These are phyloP conservation scores for Epizoanthus rinbou DNA, from an alignment of 92 coral and sea anemone species.

Conservation along the genomic window DNA sequence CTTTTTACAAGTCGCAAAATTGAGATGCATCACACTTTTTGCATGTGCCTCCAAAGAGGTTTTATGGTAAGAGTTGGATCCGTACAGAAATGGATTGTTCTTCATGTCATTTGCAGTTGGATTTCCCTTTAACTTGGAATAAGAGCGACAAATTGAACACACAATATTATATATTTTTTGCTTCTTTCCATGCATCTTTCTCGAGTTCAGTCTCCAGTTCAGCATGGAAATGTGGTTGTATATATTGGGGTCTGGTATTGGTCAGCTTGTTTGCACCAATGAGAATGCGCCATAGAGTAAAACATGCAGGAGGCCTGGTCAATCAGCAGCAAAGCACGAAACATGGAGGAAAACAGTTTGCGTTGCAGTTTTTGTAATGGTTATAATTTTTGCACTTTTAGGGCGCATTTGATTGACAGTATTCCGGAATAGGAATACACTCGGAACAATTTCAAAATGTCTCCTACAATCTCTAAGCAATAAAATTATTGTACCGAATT, in stretches of 20 bases:
- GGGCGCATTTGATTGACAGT: too few species aligned
- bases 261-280: slow-evolving; percentile 24
- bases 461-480: too few species aligned
- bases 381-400: slow-evolving; percentile 22
- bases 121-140: slow-evolving; percentile 34
- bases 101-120: slow-evolving; percentile 34
- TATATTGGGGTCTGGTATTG: slow-evolving; percentile 14
- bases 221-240: slow-evolving; percentile 23
- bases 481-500: too few species aligned
- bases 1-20: slow-evolving; percentile 31
- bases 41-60: slow-evolving; percentile 30
- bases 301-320: slow-evolving; percentile 14
- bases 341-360: slow-evolving; percentile 7
- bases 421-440: too few species aligned
- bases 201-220: slow-evolving; percentile 44
- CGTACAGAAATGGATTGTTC: slow-evolving; percentile 43
- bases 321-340: neutral
- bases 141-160: slow-evolving; percentile 33
- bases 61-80: slow-evolving; percentile 28
- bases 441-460: too few species aligned
- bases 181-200: slow-evolving; percentile 17
- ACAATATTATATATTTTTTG: slow-evolving; percentile 32
- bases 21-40: slow-evolving; percentile 39
- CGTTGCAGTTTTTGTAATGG: slow-evolving; percentile 13
- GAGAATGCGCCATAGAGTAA: slow-evolving; percentile 24